Percentiles rank a stretch among this genome's conserved stretches.
These are phyloP conservation scores for Eulemur rufifrons DNA, from an alignment of 2,113 vertebrate genomes.

Conservation along the genomic window DNA sequence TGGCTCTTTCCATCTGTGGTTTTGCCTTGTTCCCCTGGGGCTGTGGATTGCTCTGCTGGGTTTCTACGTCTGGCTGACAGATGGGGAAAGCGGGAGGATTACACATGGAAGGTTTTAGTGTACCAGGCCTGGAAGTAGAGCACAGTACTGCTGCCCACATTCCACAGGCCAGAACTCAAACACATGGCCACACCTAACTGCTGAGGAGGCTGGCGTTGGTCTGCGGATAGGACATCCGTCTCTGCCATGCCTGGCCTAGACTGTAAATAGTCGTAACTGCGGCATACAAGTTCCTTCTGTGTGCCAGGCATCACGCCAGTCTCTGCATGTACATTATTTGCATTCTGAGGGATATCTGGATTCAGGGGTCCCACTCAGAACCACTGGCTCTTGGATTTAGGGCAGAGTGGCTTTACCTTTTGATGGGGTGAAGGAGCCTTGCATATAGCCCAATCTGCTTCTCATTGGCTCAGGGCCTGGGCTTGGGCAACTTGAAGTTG, in stretches of 20 bases:
- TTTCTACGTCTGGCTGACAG: conserved; percentile 60
- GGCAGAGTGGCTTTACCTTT: neutral
- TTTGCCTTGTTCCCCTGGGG: conserved; percentile 23
- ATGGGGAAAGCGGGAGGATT: neutral
- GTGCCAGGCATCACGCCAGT: neutral
- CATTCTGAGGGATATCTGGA: neutral
- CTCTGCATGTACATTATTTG: neutral
- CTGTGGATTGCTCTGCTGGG: neutral
- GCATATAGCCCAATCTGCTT: neutral
- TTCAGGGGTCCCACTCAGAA: neutral
- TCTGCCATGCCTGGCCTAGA: neutral
- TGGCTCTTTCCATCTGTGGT: neutral
- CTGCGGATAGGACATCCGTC: neutral
- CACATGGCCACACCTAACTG: neutral
- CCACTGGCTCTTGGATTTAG: neutral
- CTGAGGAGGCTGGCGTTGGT: neutral
- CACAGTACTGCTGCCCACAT: neutral
- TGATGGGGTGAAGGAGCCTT: neutral
- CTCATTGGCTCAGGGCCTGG: neutral
- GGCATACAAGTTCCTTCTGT: neutral
- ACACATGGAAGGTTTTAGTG: conserved; percentile 5
- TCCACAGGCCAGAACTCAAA: neutral
- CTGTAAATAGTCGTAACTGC: neutral
- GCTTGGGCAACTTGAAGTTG: neutral
- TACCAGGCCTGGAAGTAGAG: neutral